Evolutionary conservation across 2,113 vertebrate genomes (phyloP).

Genomic region (Microcebus lehilahytsara): DNA sequence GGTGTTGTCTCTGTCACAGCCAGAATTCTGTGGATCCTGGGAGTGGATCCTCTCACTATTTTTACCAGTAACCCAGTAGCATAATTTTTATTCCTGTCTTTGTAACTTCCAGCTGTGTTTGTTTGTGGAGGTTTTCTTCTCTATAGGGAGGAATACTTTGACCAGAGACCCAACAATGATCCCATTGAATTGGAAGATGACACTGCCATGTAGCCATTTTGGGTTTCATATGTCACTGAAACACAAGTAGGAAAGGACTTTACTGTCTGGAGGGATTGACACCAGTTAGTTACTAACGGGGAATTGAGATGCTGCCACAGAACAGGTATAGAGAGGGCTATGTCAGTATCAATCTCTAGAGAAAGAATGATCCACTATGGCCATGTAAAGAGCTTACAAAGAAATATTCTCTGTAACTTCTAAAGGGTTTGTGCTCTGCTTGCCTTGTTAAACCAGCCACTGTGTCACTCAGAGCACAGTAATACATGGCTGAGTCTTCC

Average conservation of each 20-base stretch:
- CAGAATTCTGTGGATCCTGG: not conserved
- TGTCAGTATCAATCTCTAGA: not conserved
- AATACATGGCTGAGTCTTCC: conserved; percentile 35
- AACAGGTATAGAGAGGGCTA: not conserved
- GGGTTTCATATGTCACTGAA: not conserved
- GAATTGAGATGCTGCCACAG: not conserved
- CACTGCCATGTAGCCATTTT: not conserved
- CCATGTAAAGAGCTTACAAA: not conserved
- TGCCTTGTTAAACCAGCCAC: not conserved
- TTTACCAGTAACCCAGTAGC: not conserved
- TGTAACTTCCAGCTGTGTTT: not conserved
- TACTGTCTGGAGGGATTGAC: not conserved
- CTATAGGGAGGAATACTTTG: not conserved
- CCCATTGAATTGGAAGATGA: not conserved
- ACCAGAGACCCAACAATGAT: not conserved
- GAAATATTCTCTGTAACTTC: not conserved
- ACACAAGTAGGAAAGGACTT: not conserved
- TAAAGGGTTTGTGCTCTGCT: not conserved
- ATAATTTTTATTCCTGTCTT: not conserved
- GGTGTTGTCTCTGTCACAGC: no score
- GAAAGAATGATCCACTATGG: not conserved
- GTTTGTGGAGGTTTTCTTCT: not conserved
- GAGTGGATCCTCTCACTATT: not conserved
- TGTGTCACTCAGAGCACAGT: conserved; percentile 27
- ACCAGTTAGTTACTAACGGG: not conserved